Percentiles rank a stretch among this genome's conserved stretches.
Conservation (phyloP, 2,888 invertebrate genomes). For the Antheraea assamensis region DNA sequence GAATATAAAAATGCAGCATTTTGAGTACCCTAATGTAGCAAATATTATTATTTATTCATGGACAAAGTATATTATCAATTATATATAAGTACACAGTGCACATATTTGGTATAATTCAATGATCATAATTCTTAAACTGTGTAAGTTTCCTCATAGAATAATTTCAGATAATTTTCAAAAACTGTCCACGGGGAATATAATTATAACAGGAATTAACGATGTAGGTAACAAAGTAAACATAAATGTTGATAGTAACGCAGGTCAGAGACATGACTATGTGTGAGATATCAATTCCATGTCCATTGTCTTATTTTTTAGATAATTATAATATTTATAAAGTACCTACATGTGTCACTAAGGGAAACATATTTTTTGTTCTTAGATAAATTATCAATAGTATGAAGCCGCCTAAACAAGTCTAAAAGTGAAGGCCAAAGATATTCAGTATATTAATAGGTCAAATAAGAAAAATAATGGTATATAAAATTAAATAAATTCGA, state of each 20-base stretch:
- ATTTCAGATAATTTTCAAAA: not conserved
- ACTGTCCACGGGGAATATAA: not conserved
- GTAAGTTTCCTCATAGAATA: not conserved
- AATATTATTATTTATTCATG: not conserved
- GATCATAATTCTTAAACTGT: not conserved
- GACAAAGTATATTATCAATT: not conserved
- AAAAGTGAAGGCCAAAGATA: not conserved
- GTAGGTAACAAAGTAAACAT: slow-evolving; percentile 28
- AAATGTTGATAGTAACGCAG: slow-evolving; percentile 26
- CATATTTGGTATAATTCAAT: slow-evolving; percentile 1
- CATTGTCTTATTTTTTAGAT: slow-evolving; percentile 5
- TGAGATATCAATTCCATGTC: slow-evolving; percentile 7
- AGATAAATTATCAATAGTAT: not conserved
- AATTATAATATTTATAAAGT: not conserved
- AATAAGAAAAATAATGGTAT: not conserved
- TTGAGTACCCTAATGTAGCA: slow-evolving; percentile 1
- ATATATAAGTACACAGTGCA: slow-evolving; percentile 1
- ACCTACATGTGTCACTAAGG: not conserved
- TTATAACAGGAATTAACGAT: not conserved
- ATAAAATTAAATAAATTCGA: not conserved
- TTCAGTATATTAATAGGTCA: not conserved
- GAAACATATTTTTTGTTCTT: not conserved
- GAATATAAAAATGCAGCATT: slow-evolving; percentile 12
- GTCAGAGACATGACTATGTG: slow-evolving; percentile 25
- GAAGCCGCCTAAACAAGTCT: not conserved